Base-by-base conservation (phyloP, 2,797 vertebrate genomes). In the Naso thynnoides region DNA sequence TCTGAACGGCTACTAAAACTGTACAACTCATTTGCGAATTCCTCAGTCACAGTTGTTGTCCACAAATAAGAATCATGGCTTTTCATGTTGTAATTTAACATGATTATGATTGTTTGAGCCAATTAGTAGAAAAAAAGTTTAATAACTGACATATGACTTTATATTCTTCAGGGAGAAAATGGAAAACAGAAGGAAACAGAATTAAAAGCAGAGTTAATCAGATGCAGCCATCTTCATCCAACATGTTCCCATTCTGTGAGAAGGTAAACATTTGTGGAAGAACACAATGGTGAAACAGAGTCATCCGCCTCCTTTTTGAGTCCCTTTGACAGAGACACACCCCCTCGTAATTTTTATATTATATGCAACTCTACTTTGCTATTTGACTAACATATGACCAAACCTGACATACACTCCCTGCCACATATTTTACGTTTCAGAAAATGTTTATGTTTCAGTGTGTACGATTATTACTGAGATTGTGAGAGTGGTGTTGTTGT, bases 221-320 rank as follows among this genome's bases (percentile, higher is more conserved):
- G 68, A 63, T 72, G 64, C 66, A 85, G 75, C 64, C 52, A 56
- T 31, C 4, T 60, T 65, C 58, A 81, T 54, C n/a, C 41, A n/a
- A 58, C 67, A 52, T 48, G 49, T 50, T 63, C 70, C 49, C 33
- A 42, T 81, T 66, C 61, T 27, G 63, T 65, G 73, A 78, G 66
- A 68, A 87, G 64, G 70, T 79, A 88, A 91, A 87, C 82, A 89
- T 87, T 80, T 84, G 83, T 67, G 54, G 52, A 70, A 63, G 52
- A 75, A 47, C 56, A 54, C 52, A 67, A 41, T 49, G 55, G 55
- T 55, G 57, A 81, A 36, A 66, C 16, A 33, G 56, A 73, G 63
- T 79, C 45, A 70, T 87, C 68, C 42, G 27, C 6, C 33, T 82
- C 44, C 65, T 48, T 79, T 68, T 79, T 45, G 47, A 11, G 39